Conservation (phyloP, 2,113 vertebrate genomes). For the Recurvirostra avosetta region DNA sequence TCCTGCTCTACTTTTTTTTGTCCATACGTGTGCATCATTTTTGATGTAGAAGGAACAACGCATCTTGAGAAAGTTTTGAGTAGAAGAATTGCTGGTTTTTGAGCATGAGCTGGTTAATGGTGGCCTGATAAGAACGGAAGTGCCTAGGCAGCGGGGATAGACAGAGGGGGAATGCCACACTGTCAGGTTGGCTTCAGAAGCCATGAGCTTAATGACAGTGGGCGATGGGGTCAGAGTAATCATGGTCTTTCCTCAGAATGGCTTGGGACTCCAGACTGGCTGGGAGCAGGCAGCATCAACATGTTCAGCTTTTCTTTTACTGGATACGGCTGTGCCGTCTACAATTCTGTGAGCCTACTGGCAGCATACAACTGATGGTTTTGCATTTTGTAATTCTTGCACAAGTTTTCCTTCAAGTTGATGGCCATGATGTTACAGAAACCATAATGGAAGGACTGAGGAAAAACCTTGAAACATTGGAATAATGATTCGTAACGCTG, state of each 20-base stretch:
- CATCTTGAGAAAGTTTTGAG: not conserved
- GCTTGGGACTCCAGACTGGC: not conserved
- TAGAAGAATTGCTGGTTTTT: not conserved
- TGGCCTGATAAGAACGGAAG: not conserved
- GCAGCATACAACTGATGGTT: not conserved
- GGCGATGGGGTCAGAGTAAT: not conserved
- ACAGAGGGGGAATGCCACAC: rapidly evolving
- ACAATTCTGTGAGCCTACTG: not conserved
- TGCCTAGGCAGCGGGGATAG: not conserved
- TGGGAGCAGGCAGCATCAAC: not conserved
- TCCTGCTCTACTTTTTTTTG: not conserved
- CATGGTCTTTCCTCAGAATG: not conserved
- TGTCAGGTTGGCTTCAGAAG: not conserved
- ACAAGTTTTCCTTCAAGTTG: not conserved
- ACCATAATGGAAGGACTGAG: not conserved
- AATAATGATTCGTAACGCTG: not conserved
- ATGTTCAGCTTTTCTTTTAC: not conserved
- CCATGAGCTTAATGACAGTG: not conserved
- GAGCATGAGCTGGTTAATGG: not conserved
- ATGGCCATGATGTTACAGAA: not conserved
- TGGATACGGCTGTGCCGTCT: not conserved
- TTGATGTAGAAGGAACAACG: not conserved
- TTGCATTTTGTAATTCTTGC: not conserved
- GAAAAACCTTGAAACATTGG: not conserved
- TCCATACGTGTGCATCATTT: not conserved